Conservation (phyloP, 2,888 invertebrate species). For the Chelonus formosanus region DNA sequence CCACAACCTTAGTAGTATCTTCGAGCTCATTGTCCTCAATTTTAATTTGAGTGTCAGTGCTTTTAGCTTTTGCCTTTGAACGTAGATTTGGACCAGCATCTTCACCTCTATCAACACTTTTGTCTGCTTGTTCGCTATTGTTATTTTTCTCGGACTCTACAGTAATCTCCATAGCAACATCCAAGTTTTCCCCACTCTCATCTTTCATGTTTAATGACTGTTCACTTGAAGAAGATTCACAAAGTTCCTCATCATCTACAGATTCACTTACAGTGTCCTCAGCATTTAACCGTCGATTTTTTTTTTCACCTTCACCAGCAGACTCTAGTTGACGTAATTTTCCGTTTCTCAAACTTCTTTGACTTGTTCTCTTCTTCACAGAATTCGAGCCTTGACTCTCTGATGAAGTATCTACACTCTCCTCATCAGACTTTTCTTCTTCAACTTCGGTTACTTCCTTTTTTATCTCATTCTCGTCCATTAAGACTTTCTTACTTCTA, state of each 20-base stretch:
- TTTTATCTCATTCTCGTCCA: slow-evolving; percentile 53
- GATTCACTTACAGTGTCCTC: slow-evolving; percentile 48
- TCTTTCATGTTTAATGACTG: slow-evolving; percentile 1
- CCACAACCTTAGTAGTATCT: slow-evolving; percentile 36
- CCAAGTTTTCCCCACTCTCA: not conserved
- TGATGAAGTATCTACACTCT: slow-evolving; percentile 41
- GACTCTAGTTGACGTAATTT: slow-evolving; percentile 70
- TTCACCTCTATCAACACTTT: slow-evolving; percentile 32
- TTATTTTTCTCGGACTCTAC: slow-evolving; percentile 58
- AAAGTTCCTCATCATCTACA: slow-evolving; percentile 40
- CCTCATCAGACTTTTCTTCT: slow-evolving; percentile 48
- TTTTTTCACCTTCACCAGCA: slow-evolving; percentile 48
- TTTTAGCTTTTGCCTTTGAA: slow-evolving; percentile 60
- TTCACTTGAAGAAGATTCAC: slow-evolving; percentile 11
- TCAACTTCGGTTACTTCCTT: slow-evolving; percentile 50
- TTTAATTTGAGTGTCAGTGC: slow-evolving; percentile 45
- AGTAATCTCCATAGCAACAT: slow-evolving; percentile 42
- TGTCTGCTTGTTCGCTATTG: slow-evolving; percentile 55
- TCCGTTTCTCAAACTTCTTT: slow-evolving; percentile 73
- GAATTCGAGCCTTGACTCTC: slow-evolving; percentile 44
- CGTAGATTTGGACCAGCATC: slow-evolving; percentile 58
- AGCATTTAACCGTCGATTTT: slow-evolving; percentile 50
- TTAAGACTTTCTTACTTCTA: slow-evolving; percentile 52
- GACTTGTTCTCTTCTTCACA: slow-evolving; percentile 49
- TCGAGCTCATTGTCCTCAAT: slow-evolving; percentile 30